Evolutionary conservation across 2,113 vertebrate genomes (phyloP).

Genomic region (Nerophis lumbriciformis): DNA sequence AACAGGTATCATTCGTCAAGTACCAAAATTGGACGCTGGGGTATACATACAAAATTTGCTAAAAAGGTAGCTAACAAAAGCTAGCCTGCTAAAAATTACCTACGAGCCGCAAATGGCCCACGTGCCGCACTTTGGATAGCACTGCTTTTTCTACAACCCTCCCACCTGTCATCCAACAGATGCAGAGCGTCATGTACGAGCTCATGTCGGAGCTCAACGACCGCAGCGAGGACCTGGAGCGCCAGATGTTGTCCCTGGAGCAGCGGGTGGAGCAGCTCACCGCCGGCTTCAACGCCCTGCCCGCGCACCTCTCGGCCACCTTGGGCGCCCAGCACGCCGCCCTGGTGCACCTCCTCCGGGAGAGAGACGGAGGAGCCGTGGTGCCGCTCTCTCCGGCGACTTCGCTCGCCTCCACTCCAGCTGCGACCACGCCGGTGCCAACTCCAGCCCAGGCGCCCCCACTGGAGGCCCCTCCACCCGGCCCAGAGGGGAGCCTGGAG

Average conservation of each 20-base stretch:
- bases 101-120: too few relatives aligned
- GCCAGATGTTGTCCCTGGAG: slow-evolving; percentile 92
- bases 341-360: slow-evolving; percentile 81
- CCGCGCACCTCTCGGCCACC: slow-evolving; percentile 84
- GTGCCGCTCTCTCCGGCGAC: slow-evolving; percentile 47
- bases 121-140: too few relatives aligned
- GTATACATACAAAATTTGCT: too few relatives aligned
- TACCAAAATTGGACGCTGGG: too few relatives aligned
- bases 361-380: slow-evolving; percentile 65
- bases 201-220: slow-evolving; percentile 96
- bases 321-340: slow-evolving; percentile 90
- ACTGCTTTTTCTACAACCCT: neutral
- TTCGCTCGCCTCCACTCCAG: slow-evolving; percentile 33
- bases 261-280: slow-evolving; percentile 90
- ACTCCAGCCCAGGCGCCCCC: slow-evolving; percentile 56
- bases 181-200: slow-evolving; percentile 99
- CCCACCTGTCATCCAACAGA: slow-evolving; percentile 63
- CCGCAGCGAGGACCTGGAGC: slow-evolving; percentile 95
- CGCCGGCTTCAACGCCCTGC: slow-evolving; percentile 82
- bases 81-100: too few relatives aligned
- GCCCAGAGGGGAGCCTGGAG: slow-evolving; percentile 75
- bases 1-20: too few relatives aligned
- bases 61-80: too few relatives aligned
- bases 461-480: slow-evolving; percentile 69
- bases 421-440: slow-evolving; percentile 29